Base-by-base conservation (phyloP, 1,140 invertebrate species). In the Hypothenemus hampei region DNA sequence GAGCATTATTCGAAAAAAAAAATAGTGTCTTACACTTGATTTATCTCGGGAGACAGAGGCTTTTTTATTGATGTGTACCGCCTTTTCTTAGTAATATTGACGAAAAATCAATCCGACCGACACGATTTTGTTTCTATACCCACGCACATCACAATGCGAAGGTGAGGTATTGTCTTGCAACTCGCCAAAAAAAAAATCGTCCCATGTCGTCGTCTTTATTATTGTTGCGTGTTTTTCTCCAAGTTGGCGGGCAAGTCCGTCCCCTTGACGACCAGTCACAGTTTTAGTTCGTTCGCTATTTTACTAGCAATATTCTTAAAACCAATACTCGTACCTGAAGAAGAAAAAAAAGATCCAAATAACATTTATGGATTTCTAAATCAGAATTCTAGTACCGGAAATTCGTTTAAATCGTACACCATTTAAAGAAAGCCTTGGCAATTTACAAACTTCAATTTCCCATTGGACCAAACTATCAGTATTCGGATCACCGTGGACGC, bases 231-330 rank as follows among this genome's bases (percentile, higher is more conserved):
- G 6, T 24, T 13, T 26, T 26, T 18, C 40, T 64, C 65, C n/a
- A n/a, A n/a, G 57, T 51, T 63, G 53, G 58, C 58, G 49, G 59
- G 51, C 33, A 61, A 44, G 36, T 67, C 65, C 59, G 66, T 68
- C 61, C 69, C 67, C 53, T 62, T 67, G 52, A 74, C 79, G 77
- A 83, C 82, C 81, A 89, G 87, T 91, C 88, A 98, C 83, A 99
- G 92, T 79, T 98, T 98, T 75, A 99, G 84, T 78, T 99, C 97
- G 81, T 98, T 98, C 62, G 96, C 96, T 76, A 99, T 97, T 82
- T 98, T 98, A 60, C 94, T 97, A 71, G 97, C 97, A 82, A 99
- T 99, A 78, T 99, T 99, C 78, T 99, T 99, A 84, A 99, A 99
- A 67, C 96, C 96, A 77, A 99, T 99, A 67, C 95, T 98, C 52